Conservation (phyloP, 1,140 invertebrate genomes). For the Caenorhabditis remanei region DNA sequence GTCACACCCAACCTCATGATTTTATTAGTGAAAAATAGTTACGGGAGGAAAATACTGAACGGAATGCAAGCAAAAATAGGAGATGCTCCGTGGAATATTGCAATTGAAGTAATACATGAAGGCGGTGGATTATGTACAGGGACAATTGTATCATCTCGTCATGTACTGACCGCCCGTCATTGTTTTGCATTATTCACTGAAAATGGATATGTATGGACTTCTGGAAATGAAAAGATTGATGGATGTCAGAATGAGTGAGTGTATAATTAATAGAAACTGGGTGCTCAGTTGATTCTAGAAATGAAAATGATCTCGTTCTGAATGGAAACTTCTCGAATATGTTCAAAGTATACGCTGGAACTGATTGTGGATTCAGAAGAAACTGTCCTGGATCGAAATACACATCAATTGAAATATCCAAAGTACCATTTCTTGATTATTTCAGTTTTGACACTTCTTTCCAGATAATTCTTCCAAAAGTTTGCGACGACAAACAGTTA, state of each 20-base stretch:
- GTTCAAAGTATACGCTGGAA: slow-evolving; percentile 12
- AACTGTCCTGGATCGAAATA: neutral
- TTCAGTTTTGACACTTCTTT: neutral
- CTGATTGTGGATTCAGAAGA: slow-evolving; percentile 1
- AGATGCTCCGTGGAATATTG: slow-evolving; percentile 29
- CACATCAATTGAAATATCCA: neutral
- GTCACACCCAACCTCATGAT: neutral
- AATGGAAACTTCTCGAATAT: neutral
- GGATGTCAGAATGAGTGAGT: neutral
- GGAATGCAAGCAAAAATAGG: neutral
- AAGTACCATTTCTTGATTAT: neutral
- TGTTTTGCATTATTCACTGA: slow-evolving; percentile 15
- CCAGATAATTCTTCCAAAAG: slow-evolving; percentile 35
- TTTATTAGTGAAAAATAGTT: slow-evolving; percentile 3
- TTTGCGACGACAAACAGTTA: slow-evolving; percentile 39
- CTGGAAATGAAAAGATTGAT: neutral
- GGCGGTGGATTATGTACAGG: slow-evolving; percentile 34
- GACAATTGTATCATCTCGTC: slow-evolving; percentile 1
- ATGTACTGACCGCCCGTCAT: slow-evolving; percentile 12
- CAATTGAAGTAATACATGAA: slow-evolving; percentile 2
- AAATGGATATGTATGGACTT: neutral
- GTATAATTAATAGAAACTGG: too few species aligned
- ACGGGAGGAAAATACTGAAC: slow-evolving; percentile 22
- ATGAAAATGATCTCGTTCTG: neutral
- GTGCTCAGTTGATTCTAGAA: neutral